phyloP scores from a whole-genome alignment of 2,113 vertebrate genomes.

The Coryphaenoides rupestris region DNA sequence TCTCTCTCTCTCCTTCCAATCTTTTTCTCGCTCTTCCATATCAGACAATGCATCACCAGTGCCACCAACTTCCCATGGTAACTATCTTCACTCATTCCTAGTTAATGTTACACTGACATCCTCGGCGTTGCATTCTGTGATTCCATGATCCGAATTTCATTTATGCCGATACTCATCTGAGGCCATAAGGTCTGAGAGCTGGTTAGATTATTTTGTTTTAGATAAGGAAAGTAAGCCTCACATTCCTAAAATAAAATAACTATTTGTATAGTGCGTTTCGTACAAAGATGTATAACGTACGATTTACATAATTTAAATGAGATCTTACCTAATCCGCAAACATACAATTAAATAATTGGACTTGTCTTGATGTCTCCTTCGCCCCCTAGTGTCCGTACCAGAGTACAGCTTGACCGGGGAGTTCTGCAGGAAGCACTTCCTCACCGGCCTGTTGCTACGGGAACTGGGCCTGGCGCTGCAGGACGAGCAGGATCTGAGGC shows the following conservation, averaged over 20 bases:
- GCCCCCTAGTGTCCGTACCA: slow-evolving; percentile 77
- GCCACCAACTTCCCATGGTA: slow-evolving; percentile 71
- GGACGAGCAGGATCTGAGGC: slow-evolving; percentile 93
- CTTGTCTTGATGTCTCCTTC: neutral
- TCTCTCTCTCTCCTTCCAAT: slow-evolving; percentile 12
- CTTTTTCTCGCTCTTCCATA: slow-evolving; percentile 31
- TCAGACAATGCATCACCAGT: slow-evolving; percentile 71
- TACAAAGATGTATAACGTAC: no score
- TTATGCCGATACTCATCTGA: neutral
- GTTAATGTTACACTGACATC: neutral
- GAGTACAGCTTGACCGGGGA: slow-evolving; percentile 96
- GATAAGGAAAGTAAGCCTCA: no score
- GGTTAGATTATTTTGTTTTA: no score
- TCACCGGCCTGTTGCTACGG: slow-evolving; percentile 89
- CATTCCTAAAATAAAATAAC: no score
- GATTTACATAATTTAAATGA: no score
- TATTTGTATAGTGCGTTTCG: no score
- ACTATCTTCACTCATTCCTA: slow-evolving; percentile 51
- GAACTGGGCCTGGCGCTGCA: slow-evolving; percentile 95
- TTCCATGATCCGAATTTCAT: neutral
- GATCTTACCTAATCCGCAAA: no score
- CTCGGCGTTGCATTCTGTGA: neutral
- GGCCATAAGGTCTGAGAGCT: no score
- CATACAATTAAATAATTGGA: no score
- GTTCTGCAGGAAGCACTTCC: slow-evolving; percentile 96